A percentile compares a stretch with the other conserved stretches of the same genome.
Conservation (phyloP, 1,140 invertebrate genomes). For the Cotesia glomerata region DNA sequence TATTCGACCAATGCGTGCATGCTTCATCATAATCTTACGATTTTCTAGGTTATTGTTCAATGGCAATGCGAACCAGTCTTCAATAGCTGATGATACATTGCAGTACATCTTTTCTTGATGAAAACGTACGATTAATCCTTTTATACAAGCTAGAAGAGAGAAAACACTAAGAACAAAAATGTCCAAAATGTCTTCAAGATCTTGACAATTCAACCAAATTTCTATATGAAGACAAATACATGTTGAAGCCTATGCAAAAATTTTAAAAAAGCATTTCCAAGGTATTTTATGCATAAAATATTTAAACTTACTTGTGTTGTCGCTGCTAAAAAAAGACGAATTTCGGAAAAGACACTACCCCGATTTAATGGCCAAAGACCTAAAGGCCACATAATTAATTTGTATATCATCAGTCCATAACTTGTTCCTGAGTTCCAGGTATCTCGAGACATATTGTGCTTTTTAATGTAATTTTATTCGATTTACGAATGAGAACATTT, state of each 20-base stretch:
- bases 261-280: not conserved
- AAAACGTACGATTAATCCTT: constrained; percentile 29
- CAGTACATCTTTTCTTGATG: constrained; percentile 17
- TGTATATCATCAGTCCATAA: constrained; percentile 33
- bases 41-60: constrained; percentile 1
- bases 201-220: constrained; percentile 27
- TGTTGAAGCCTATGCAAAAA: constrained; percentile 19
- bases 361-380: constrained; percentile 33
- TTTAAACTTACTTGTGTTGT: constrained; percentile 26
- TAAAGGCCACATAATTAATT: constrained; percentile 32
- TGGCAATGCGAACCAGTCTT: constrained; percentile 27
- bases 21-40: constrained; percentile 32
- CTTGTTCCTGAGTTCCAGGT: constrained; percentile 24
- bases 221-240: constrained; percentile 31
- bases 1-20: constrained; percentile 27
- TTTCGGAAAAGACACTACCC: constrained; percentile 25
- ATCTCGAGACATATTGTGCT: not conserved
- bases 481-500: no score
- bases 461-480: not conserved
- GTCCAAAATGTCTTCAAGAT: constrained; percentile 28
- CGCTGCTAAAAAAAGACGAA: constrained; percentile 28
- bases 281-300: not conserved
- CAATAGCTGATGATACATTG: constrained; percentile 27
- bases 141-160: constrained; percentile 27
- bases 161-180: constrained; percentile 33